Evolutionary conservation across 1,140 invertebrate genomes (phyloP), one percentile per base, ranked within the genome.

Genomic region (Lordiphosa stackelbergi): DNA sequence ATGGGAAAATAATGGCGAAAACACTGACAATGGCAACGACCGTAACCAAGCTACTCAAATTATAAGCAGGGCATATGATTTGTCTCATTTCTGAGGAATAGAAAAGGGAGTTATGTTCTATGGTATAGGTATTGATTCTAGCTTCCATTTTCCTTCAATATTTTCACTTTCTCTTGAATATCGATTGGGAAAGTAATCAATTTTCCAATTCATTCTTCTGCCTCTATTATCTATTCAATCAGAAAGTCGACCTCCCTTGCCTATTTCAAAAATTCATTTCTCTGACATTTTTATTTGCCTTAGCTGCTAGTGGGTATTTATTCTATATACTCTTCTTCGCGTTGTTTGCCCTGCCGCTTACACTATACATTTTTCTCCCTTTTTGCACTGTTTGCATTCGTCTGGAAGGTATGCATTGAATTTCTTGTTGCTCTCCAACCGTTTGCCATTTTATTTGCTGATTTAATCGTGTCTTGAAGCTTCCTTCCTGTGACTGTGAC

Each of bases 401-500:
- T 28, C 49, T 49, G 36, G 31, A 31, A 35, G 36, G 46, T 58
- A 66, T 66, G 28, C 64, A 66, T 40, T 64, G 36, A 36, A 47
- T 47, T 58, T 66, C 64, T 53, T 53, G 64, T 66, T 66, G 64
- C 63, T 64, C 41, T 38, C n/a, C 38, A 40, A 13, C 38, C 41
- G 34, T 36, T 52, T 83, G 75, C 77, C 81, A 65, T 79, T 79
- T 79, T 79, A 81, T 79, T 79, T 75, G 75, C 75, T 64, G 75
- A 79, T 79, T 79, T 79, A 79, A 79, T 79, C 75, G 75, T 66
- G 77, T 79, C 75, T 79, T 79, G 75, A 81, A 75, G 75, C 75
- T 79, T 79, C 75, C 75, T 79, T 79, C 75, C 75, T 81, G 75
- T 16, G 16, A 16, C 16, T 16, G 16, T 48, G 71, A 81, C 66